Evolutionary conservation across 2,797 vertebrate species (phyloP).

Genomic region (Amniataba percoides): DNA sequence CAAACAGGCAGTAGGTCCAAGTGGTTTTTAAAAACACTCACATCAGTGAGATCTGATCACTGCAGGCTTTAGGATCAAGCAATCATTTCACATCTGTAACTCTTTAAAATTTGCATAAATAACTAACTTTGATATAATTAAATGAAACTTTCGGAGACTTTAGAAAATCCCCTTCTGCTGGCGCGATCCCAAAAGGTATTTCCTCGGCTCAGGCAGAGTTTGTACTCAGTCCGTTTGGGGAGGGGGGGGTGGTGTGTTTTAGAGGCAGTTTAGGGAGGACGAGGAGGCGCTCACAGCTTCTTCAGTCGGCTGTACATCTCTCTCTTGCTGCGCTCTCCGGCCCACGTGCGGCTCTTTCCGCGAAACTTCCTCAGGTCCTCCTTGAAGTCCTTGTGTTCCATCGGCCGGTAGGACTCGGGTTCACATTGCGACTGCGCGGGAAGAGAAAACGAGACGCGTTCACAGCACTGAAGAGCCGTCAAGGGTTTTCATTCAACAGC

Average conservation of each 20-base stretch:
- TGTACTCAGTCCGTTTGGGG: neutral
- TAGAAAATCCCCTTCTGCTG: constrained; percentile 22
- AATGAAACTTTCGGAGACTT: constrained; percentile 17
- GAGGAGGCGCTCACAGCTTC: constrained; percentile 85
- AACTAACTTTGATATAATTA: constrained; percentile 40
- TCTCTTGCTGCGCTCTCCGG: constrained; percentile 91
- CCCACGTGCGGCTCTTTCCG: constrained; percentile 93
- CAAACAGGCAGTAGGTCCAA: constrained; percentile 56
- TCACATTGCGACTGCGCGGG: constrained; percentile 87
- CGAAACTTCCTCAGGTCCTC: constrained; percentile 91
- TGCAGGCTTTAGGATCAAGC: neutral
- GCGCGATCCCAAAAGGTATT: neutral
- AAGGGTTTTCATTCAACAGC: neutral
- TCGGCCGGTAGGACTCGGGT: constrained; percentile 92
- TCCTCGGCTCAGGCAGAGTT: constrained; percentile 15
- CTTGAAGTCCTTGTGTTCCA: constrained; percentile 93
- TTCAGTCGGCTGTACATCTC: constrained; percentile 93
- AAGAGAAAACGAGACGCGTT: neutral
- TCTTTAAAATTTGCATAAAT: constrained; percentile 68
- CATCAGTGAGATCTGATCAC: constrained; percentile 8
- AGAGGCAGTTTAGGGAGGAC: neutral
- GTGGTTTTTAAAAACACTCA: constrained; percentile 54
- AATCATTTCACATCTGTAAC: constrained; percentile 12
- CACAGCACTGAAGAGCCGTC: neutral
- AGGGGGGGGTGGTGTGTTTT: constrained; percentile 29